These are phyloP conservation scores for Cyclopterus lumpus DNA, from an alignment of 2,797 vertebrate species.

Conservation along the genomic window DNA sequence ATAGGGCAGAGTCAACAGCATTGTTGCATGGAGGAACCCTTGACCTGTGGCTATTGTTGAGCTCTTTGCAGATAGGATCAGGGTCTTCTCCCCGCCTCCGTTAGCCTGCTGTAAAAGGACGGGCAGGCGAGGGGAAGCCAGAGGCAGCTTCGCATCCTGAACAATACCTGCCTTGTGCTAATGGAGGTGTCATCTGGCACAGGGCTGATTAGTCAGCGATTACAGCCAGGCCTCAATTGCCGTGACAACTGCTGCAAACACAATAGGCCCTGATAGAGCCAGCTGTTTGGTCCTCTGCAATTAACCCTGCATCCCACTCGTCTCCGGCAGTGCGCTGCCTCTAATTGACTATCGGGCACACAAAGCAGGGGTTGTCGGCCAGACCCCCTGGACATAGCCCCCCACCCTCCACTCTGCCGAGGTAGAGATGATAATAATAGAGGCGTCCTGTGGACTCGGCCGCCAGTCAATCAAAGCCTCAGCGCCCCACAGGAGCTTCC, in stretches of 20 bases:
- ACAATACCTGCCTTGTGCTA: conserved; percentile 83
- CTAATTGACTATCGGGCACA: conserved; percentile 86
- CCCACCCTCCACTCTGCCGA: conserved; percentile 65
- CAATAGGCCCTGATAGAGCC: conserved; percentile 86
- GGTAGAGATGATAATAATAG: conserved; percentile 85
- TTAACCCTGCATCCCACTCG: conserved; percentile 86
- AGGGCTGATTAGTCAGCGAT: conserved; percentile 88
- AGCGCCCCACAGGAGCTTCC: conserved; percentile 77
- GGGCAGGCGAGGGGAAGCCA: conserved; percentile 55
- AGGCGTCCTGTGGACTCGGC: conserved; percentile 81
- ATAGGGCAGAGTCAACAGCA: conserved; percentile 42
- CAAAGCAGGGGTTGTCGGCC: conserved; percentile 81
- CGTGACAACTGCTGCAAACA: conserved; percentile 86
- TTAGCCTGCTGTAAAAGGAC: conserved; percentile 60
- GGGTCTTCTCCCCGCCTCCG: conserved; percentile 56
- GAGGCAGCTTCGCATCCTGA: conserved; percentile 70
- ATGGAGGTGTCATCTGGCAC: conserved; percentile 83
- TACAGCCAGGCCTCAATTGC: conserved; percentile 84
- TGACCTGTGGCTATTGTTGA: conserved; percentile 73
- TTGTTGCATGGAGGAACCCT: conserved; percentile 60
- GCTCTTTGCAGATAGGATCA: conserved; percentile 72
- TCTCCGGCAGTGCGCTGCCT: conserved; percentile 78
- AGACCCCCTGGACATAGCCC: conserved; percentile 80
- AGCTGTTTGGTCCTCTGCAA: conserved; percentile 88
- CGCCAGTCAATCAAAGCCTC: conserved; percentile 83